Evolutionary conservation across 2,888 invertebrate species (phyloP).

Genomic region (Eueremaeus valkanovi): DNA sequence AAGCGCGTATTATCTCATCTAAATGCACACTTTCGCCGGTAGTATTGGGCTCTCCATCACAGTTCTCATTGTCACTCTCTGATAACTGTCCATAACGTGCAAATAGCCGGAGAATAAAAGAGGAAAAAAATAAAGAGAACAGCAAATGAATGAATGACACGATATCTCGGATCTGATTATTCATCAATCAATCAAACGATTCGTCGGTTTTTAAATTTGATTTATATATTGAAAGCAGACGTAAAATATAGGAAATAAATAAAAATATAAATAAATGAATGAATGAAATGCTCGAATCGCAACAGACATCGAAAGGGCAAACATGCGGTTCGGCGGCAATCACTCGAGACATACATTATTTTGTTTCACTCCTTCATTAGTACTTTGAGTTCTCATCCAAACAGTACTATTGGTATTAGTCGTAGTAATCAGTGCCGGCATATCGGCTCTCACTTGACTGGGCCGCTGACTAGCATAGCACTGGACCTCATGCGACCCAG

Average conservation of each 20-base stretch:
- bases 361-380: neutral
- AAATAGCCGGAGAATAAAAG: neutral
- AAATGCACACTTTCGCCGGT: conserved; percentile 30
- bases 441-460: neutral
- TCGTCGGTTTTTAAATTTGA: no score
- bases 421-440: neutral
- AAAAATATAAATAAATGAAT: no score
- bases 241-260: no score
- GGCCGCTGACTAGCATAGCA: neutral
- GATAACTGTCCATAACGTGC: neutral
- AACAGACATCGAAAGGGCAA: no score
- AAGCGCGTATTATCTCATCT: conserved; percentile 6
- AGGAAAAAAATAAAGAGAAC: no score
- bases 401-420: neutral
- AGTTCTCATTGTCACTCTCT: neutral
- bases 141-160: no score
- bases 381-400: neutral
- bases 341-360: neutral
- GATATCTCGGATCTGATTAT: no score
- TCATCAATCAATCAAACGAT: neutral
- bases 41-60: neutral
- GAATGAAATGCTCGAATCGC: no score
- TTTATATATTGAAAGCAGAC: no score
- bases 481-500: neutral
- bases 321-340: neutral